Base-by-base conservation (phyloP, 2,797 vertebrate species). In the Vespertilio murinus region DNA sequence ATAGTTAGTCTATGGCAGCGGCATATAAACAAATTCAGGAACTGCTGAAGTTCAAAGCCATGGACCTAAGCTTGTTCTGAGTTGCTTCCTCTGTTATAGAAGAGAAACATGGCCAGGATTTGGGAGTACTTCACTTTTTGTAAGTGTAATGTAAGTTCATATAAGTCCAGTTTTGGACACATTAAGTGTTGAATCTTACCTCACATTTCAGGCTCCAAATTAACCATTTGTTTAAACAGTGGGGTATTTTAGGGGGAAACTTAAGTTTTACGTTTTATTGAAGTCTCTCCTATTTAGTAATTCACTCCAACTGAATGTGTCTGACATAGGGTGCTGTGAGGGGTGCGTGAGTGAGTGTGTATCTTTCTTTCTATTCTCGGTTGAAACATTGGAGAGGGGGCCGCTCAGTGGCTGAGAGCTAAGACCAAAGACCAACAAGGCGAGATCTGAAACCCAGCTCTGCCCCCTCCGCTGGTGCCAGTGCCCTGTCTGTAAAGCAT, bases 401-500 rank as follows among this genome's bases (percentile, higher is more conserved):
- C 25, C 75, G 33, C 30, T 33, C 28, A 35, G 23, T 13, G 20
- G 3, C 67, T 2, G 0, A 84, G 20, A 40, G 54, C 18, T 16
- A 67, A 64, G 38, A 40, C n/a, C 64, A 40, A 56, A 85, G 14
- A 28, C 5, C 4, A 61, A 28, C 45, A 47, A 20, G 47, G 7
- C 30, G 52, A 38, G 16, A 64, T 23, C 73, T 67, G 56, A 84
- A 52, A 22, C 28, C 14, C 6, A 12, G 28, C 52, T 89, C 35
- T 81, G 28, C 20, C 16, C 30, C n/a, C 54, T 22, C 28, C 5
- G 54, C 75, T 67, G 11, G 8, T 33, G 16, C 90, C 93, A 94
- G 47, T 93, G 79, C 95, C 92, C 77, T 2, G 18, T 86, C 91
- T 80, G 14, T 88, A 96, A 95, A 59, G 52, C 11, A 1, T 77